Evolutionary conservation across 1,140 invertebrate species (phyloP).

Genomic region (Papilio machaon): DNA sequence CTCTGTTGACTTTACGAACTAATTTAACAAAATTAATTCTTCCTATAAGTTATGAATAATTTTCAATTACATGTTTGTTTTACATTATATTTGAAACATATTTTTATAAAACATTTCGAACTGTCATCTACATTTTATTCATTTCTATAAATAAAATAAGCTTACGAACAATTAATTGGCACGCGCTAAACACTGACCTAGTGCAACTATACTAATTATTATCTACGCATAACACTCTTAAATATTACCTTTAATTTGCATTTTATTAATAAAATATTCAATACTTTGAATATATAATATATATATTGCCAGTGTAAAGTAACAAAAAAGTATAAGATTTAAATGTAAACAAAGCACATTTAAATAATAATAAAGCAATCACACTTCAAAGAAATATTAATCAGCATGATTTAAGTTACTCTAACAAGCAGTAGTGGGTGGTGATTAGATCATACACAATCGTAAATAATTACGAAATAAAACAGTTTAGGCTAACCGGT

Average conservation of each 20-base stretch:
- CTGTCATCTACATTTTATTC: too few species aligned
- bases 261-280: background rate
- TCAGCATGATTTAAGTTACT: slow-evolving; percentile 39
- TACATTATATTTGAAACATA: too few species aligned
- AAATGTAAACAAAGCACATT: background rate
- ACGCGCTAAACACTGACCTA: background rate
- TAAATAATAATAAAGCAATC: background rate
- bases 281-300: too few species aligned
- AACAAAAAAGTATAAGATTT: background rate
- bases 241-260: background rate
- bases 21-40: too few species aligned
- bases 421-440: slow-evolving; percentile 51
- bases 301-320: too few species aligned
- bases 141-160: too few species aligned
- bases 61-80: background rate
- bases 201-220: background rate
- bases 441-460: slow-evolving; percentile 57
- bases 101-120: background rate
- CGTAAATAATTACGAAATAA: slow-evolving; percentile 38
- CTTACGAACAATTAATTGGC: background rate
- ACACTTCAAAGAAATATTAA: slow-evolving; percentile 5
- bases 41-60: background rate
- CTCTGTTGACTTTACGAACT: too few species aligned
- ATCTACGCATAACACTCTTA: background rate
- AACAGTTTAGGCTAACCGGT: background rate